Percentiles rank a stretch among this genome's conserved stretches.
Conservation (phyloP, 2,113 vertebrate genomes). For the Zootoca vivipara region DNA sequence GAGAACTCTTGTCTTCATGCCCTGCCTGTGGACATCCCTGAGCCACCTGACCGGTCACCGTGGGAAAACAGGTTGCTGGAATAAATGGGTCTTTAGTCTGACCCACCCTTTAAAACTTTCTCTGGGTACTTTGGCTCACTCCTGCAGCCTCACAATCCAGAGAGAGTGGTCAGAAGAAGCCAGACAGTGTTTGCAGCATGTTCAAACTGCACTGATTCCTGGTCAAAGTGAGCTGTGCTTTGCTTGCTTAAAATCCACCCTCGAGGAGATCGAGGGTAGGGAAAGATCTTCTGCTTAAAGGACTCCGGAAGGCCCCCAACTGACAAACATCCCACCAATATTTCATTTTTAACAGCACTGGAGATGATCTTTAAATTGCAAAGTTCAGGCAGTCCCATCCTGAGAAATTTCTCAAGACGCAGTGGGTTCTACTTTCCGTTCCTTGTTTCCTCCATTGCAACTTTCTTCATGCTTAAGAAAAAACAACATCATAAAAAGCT, state of each 20-base stretch:
- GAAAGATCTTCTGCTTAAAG: not conserved
- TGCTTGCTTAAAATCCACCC: not conserved
- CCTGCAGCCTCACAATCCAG: rapidly evolving
- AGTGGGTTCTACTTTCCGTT: slow-evolving; percentile 30
- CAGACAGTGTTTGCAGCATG: not conserved
- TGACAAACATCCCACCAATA: too few relatives aligned
- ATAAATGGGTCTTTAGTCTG: too few relatives aligned
- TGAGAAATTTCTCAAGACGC: slow-evolving; percentile 70
- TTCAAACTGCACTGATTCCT: not conserved
- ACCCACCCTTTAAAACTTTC: not conserved
- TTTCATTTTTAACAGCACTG: too few relatives aligned
- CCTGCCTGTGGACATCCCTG: too few relatives aligned
- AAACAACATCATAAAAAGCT: slow-evolving; percentile 62
- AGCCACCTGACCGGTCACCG: too few relatives aligned
- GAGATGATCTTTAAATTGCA: not conserved
- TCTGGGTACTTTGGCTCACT: slow-evolving; percentile 16
- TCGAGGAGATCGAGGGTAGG: not conserved
- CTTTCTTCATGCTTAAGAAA: slow-evolving; percentile 30
- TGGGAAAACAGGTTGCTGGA: too few relatives aligned
- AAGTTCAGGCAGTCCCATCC: slow-evolving; percentile 33
- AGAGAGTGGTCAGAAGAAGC: not conserved
- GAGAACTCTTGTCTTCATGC: too few relatives aligned
- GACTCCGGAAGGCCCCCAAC: not conserved
- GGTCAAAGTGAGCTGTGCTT: not conserved
- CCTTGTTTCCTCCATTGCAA: too few relatives aligned